Base-by-base conservation (phyloP, 1,140 invertebrate species). In the Trypoxylus dichotomus region DNA sequence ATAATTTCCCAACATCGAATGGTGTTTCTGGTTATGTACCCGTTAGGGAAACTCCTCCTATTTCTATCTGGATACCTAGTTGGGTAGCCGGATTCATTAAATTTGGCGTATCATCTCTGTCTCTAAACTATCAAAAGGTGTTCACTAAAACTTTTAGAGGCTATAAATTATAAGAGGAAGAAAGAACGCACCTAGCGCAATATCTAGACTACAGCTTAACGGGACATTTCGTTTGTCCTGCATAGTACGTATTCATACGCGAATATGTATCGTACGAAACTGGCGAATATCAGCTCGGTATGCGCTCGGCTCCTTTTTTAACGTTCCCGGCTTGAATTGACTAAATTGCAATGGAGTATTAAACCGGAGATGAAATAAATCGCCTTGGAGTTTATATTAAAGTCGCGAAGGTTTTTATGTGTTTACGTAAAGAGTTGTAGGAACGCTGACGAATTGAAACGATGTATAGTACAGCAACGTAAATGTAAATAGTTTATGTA, bases 341-440 rank as follows among this genome's bases (percentile, higher is more conserved):
- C 60, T 68, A 68, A 68, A 68, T 24, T 68, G 60, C 60, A 68
- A 68, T 68, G 60, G 60, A 21, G 60, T 68, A 68, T 68, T 68
- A 68, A 68, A 68, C 27, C 27, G 7, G 21, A 68, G 60, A 68
- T 24, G 60, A 24, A 68, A 68, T 68, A 68, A 68, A 68, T 68
- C 60, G 60, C 60, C 60, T 68, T 68, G 60, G 60, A 68, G 60
- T 68, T 54, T 68, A 68, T 68, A 68, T 68, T 68, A 68, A 68
- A 68, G 21, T 68, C 24, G 60, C 60, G 21, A 29, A 68, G 60
- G 60, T 68, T 68, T 68, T 68, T 68, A 68, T 68, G 60, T 68
- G 60, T 68, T 68, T 68, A 68, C 60, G 60, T 68, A 68, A 1
- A 68, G 21, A 68, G 11, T 10, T 29, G 60, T 7, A n/a, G 24